Evolutionary conservation across 2,797 vertebrate genomes (phyloP), one percentile per base, ranked within the genome.

Genomic region (Paedocypris micromegethes): DNA sequence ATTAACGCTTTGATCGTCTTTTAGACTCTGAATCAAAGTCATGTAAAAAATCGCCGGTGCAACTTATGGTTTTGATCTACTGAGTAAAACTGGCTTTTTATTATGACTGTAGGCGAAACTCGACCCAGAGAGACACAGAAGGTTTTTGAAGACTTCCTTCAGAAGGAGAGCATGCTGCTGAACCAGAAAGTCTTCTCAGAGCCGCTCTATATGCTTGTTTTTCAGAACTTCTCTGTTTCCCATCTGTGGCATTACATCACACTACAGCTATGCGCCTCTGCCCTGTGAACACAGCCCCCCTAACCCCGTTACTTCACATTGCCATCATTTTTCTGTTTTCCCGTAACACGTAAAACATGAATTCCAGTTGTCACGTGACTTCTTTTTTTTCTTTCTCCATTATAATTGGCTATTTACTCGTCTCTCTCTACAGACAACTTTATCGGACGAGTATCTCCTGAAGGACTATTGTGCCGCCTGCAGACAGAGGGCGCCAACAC

Each of bases 401-500:
- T 50, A 2, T 6, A 42, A 62, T 23, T 23, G 23, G 23, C 23
- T 23, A 23, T 23, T 23, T 23, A 23, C 39, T 2, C 6, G 23
- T 51, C 9, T 43, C 5, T 43, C 46, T 58, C 50, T 63, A 43
- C 82, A 98, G 95, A 97, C 81, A 91, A 90, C 38, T 92, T 92
- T 38, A 86, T 88, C 0, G 88, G 90, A 0, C 85, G 86, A 0
- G 77, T 91, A 75, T 90, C 91, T 69, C 92, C 92, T 0, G 92
- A 89, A 68, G 85, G 87, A 0, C 75, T 97, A 76, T 83, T 94
- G 79, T 89, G 91, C 75, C 91, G 92, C 48, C 88, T 98, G 71
- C 93, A 95, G 84, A 82, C 89, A 41, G 94, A 95, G 82, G 91
- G 94, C 78, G 81, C 92, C 83, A 94, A 89, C 78, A 90, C 92